A percentile compares a stretch with the other conserved stretches of the same genome.
Conservation (phyloP, 2,113 vertebrate species). For the Anolis sagrei region DNA sequence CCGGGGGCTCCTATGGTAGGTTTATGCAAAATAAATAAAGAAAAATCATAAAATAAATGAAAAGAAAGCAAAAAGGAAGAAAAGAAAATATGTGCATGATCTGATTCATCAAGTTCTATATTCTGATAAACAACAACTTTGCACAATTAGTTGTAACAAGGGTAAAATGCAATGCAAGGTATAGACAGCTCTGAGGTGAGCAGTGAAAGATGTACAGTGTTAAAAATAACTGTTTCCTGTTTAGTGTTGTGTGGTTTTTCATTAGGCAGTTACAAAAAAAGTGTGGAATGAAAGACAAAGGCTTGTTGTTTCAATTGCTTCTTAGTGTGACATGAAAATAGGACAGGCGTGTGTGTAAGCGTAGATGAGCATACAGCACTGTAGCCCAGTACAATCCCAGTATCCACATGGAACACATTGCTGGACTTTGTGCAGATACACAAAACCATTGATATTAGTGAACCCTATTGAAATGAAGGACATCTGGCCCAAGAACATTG, state of each 20-base stretch:
- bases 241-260: background rate
- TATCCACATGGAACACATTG: too few species aligned
- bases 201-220: background rate
- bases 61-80: background rate
- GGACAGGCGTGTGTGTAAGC: too few species aligned
- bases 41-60: too few species aligned
- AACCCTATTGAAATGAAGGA: too few species aligned
- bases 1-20: too few species aligned
- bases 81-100: background rate
- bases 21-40: background rate
- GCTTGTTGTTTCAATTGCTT: background rate
- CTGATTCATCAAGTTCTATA: background rate
- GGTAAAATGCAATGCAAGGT: constrained; percentile 16
- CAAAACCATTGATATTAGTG: too few species aligned
- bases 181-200: constrained; percentile 17
- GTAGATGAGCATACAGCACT: background rate
- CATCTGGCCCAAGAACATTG: too few species aligned
- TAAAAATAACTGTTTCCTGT: constrained; percentile 23
- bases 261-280: background rate
- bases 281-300: background rate
- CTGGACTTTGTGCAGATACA: too few species aligned
- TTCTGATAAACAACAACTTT: background rate
- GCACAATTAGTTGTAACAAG: rapidly evolving
- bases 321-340: background rate
- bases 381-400: background rate